Base-by-base conservation (phyloP, 2,797 vertebrate genomes). In the Periophthalmus magnuspinnatus region DNA sequence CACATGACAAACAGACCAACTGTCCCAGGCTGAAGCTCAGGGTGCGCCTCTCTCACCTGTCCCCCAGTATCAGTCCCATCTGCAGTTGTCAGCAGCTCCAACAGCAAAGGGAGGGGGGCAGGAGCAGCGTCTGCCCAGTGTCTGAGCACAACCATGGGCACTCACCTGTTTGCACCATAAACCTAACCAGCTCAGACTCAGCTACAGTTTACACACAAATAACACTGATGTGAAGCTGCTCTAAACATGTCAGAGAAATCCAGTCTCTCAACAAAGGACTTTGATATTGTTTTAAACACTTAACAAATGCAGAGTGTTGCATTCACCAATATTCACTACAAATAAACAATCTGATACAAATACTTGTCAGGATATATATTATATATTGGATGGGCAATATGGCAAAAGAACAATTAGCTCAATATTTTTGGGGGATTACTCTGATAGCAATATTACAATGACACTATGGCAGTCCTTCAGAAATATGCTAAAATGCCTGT, bases 1-100 rank as follows among this genome's bases (percentile, higher is more conserved):
- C 34, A n/a, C 77, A 50, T 69, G 77, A 80, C 79, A 80, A 71
- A 61, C 34, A 61, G 72, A 62, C 68, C 75, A 69, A 84, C 77
- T 85, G 73, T 90, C 88, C 81, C 75, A 73, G 70, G 86, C 82
- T 87, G 75, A 80, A 66, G 71, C 85, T 83, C 80, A 88, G 76
- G 41, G 76, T 83, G 60, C 60, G 45, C 90, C 86, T 74, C 83
- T 77, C 88, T 91, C 89, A 91, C 89, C 89, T 90, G 90, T 90
- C 83, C 87, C 82, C 82, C 85, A 84, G 88, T 92, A 93, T 93
- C 91, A 90, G 76, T 87, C 72, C 86, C 86, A 93, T 93, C 92
- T 92, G 91, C 91, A 92, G 91, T 91, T 92, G 90, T 93, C 91
- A 93, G 92, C 92, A 92, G 88, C 88, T 90, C 85, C 82, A 74